Conservation (phyloP, 2,888 invertebrate genomes). For the Oscheius sp. region DNA sequence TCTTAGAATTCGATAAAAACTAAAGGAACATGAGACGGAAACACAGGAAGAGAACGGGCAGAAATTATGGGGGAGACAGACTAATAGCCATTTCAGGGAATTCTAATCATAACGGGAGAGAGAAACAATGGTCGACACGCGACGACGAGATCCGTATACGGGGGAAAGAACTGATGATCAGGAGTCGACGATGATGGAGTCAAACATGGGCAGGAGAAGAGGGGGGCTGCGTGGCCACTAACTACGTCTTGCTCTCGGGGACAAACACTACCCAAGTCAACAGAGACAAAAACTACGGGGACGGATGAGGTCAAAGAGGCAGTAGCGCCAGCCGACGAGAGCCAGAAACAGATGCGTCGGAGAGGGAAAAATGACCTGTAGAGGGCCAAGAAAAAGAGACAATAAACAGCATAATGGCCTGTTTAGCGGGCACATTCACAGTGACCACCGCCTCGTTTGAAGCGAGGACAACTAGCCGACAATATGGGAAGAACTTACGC, state of each 20-base stretch:
- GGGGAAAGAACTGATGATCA: background rate
- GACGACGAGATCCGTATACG: background rate
- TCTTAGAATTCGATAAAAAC: background rate
- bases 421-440: constrained; percentile 10
- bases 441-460: background rate
- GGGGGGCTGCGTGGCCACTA: constrained; percentile 34
- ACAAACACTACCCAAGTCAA: constrained; percentile 28
- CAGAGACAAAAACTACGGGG: constrained; percentile 22
- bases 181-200: constrained; percentile 9
- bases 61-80: background rate
- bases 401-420: constrained; percentile 16
- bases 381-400: constrained; percentile 1
- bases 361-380: background rate
- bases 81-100: background rate
- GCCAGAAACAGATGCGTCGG: constrained; percentile 16
- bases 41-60: background rate
- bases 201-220: constrained; percentile 28
- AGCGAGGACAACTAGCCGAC: background rate
- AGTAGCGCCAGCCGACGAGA: constrained; percentile 17
- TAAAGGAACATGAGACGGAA: background rate
- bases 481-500: background rate
- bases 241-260: constrained; percentile 21
- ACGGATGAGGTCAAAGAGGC: constrained; percentile 31
- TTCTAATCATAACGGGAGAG: background rate
- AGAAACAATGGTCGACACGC: background rate